phyloP scores from a whole-genome alignment of 1,140 invertebrate genomes.

The Mycetomoellerius zeteki region DNA sequence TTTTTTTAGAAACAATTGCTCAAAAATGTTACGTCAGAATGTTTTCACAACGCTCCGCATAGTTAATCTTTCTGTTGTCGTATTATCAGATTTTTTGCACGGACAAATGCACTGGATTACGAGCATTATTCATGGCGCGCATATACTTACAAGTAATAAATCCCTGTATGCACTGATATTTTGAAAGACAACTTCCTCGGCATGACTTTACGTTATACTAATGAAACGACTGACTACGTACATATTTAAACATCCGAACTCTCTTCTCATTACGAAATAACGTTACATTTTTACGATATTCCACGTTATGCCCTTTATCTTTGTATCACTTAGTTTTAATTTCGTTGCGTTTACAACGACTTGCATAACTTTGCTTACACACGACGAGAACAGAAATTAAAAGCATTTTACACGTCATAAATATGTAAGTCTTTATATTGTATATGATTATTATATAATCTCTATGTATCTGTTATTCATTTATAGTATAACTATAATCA shows the following conservation, averaged over 20 bases:
- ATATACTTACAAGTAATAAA: slow-evolving; percentile 61
- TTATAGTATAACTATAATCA: neutral
- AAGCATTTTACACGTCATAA: neutral
- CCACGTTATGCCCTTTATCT: neutral
- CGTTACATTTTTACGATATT: neutral
- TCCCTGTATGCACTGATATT: slow-evolving; percentile 57
- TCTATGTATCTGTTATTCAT: neutral
- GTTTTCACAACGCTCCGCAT: neutral
- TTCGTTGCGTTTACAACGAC: neutral
- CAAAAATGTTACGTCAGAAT: neutral
- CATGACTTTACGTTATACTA: neutral
- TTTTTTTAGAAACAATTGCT: neutral
- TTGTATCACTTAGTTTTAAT: neutral
- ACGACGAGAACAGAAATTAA: neutral
- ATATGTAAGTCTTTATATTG: neutral
- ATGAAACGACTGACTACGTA: slow-evolving; percentile 18
- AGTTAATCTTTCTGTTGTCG: slow-evolving; percentile 26
- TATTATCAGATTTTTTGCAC: slow-evolving; percentile 28
- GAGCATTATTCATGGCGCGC: slow-evolving; percentile 17
- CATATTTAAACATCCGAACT: slow-evolving; percentile 13
- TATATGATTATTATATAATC: neutral
- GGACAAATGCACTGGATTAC: slow-evolving; percentile 45
- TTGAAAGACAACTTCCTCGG: slow-evolving; percentile 52
- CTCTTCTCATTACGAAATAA: neutral
- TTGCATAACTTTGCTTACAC: neutral